Base-by-base conservation (phyloP, 2,113 vertebrate species). In the Motacilla tschutschensis region DNA sequence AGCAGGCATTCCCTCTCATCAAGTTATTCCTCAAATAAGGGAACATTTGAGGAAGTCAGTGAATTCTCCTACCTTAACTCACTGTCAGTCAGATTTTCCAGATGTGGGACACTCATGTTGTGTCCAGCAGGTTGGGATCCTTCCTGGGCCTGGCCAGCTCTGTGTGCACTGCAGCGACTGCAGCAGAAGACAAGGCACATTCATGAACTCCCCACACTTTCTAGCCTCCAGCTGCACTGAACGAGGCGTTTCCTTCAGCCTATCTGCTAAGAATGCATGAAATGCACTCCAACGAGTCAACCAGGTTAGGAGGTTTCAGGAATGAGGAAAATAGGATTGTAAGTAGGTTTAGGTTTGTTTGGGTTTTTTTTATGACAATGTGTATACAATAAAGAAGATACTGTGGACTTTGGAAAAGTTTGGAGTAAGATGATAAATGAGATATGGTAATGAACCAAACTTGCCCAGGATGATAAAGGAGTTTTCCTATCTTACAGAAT, bases 231-330 rank as follows among this genome's bases (percentile, higher is more conserved):
- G 93, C 93, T 85, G 77, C 6, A 15, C 36, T 25, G 89, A 94
- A 81, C 17, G 53, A 97, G 97, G 97, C 96, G 96, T 97, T 97
- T 94, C 97, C 97, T 96, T 91, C 94, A 97, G 91, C 91, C 94
- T 92, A 94, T 94, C 95, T 93, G 91, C 92, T 94, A 97, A 95
- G 97, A 97, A 98, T 98, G 96, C 91, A 91, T 96, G 96, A 96
- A 98, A 98, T 97, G 97, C 92, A 96, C 96, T 96, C 97, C 94
- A 77, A 96, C 97, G 4, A 97, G 97, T 97, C 96, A 91, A 94
- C 96, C 97, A 57, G 96, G 96, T 97, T 96, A 82, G 93, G 94
- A 94, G 96, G 95, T 94, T 97, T 95, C 92, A 96, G 96, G 97
- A 97, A 97, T 96, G 97, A 97, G 96, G 96, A 97, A 97, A 96